Evolutionary conservation across 2,113 vertebrate species (phyloP), one percentile per base, ranked within the genome.

Genomic region (Dissostichus mawsoni): DNA sequence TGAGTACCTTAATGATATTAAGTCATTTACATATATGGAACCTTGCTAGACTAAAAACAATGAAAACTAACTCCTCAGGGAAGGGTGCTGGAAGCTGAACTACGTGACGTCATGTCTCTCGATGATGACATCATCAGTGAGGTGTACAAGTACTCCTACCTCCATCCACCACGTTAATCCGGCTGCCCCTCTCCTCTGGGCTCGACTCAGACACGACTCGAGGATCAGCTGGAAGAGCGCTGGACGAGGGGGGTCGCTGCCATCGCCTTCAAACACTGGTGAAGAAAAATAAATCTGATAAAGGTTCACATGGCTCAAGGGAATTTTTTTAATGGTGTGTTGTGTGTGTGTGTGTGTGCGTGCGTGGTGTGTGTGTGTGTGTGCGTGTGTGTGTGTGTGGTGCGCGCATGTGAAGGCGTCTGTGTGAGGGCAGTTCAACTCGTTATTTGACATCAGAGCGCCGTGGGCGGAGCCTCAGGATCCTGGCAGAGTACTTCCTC

Each of bases 81-180:
- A 90, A 0, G 96, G 95, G 88, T 97, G 45, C 93, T 96, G 9
- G 97, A 97, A 70, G 89, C 70, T 0, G 96, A 98, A 64, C 82
- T 98, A 68, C 94, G 94, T 69, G 96, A 97, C 9, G 13, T 97
- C 50, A 72, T 97, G 82, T 97, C 96, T 25, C 79, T 97, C 83
- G 96, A 97, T 0, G 88, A 97, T 41, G 94, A 96, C 25, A 88
- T 97, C 71, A 93, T 97, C n/a, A 71, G 89, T 45, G 95, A 95
- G 13, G 94, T 95, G 53, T 97, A 97, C 84, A 89, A 45, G 29
- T 84, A 89, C 82, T 93, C 92, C 90, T 94, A 0, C 96, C 96
- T 0, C 94, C 94, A 0, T 94, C 91, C 23, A 93, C 84, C 63
- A 90, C 94, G 0, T 58, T 95, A 48, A 89, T 97, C 68, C 89